Evolutionary conservation across 2,113 vertebrate species (phyloP).

Genomic region (Poeciliopsis prolifica): DNA sequence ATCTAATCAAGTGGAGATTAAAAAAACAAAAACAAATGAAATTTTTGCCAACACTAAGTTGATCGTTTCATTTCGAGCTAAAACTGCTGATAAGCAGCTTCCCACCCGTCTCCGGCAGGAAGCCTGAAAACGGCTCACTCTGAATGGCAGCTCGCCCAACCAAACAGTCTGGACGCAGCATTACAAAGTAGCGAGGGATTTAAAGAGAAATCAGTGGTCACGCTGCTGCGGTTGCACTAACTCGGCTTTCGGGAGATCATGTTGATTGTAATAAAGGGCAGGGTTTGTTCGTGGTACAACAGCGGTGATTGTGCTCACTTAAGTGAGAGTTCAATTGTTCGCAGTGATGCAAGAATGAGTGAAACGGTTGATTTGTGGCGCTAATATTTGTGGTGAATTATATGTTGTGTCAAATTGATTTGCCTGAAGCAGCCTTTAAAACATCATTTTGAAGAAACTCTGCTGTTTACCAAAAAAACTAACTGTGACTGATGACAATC

Average conservation of each 20-base stretch:
- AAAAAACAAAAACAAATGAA: too few relatives aligned
- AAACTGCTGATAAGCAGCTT: slow-evolving; percentile 13
- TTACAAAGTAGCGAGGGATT: slow-evolving; percentile 40
- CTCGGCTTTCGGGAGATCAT: slow-evolving; percentile 26
- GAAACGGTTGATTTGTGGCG: neutral
- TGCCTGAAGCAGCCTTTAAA: neutral
- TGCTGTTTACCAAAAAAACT: neutral
- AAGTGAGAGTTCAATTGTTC: neutral
- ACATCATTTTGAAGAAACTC: neutral
- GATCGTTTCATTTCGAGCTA: slow-evolving; percentile 7
- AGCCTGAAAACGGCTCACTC: slow-evolving; percentile 20
- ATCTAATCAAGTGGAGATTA: neutral
- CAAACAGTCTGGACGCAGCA: slow-evolving; percentile 57
- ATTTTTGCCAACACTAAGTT: neutral
- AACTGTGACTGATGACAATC: neutral
- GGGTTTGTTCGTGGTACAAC: slow-evolving; percentile 14
- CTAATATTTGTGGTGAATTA: neutral
- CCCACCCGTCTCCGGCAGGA: slow-evolving; percentile 47
- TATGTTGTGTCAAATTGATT: neutral
- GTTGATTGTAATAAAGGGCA: slow-evolving; percentile 29
- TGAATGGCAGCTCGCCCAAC: slow-evolving; percentile 40
- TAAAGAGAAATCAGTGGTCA: slow-evolving; percentile 18
- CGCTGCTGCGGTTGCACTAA: slow-evolving; percentile 30
- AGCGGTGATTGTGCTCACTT: neutral
- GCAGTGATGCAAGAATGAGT: neutral